phyloP scores from a whole-genome alignment of 1,140 invertebrate genomes.

The Brachionus calyciflorus region DNA sequence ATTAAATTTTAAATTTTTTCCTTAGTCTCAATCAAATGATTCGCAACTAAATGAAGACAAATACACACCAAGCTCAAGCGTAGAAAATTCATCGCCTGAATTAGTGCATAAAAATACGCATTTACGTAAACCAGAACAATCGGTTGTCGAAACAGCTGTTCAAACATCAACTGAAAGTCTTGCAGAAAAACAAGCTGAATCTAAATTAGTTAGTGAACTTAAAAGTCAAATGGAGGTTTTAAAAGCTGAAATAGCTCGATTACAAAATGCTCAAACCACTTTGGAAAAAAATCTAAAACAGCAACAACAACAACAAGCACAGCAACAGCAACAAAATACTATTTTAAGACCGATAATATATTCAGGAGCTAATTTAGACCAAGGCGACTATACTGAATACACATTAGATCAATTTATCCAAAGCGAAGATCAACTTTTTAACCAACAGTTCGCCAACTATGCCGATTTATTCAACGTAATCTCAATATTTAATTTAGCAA shows the following conservation, averaged over 20 bases:
- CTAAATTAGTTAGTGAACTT: background rate
- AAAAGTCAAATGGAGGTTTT: constrained; percentile 16
- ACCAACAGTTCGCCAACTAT: background rate
- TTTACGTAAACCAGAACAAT: no score
- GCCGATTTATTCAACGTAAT: background rate
- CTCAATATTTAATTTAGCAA: no score
- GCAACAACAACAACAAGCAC: background rate
- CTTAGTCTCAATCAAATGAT: constrained; percentile 21
- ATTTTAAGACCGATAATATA: constrained; percentile 16
- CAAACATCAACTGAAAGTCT: background rate
- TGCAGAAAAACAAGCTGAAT: background rate
- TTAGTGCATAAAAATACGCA: background rate
- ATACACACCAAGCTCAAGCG: background rate
- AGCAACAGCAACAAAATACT: constrained; percentile 2
- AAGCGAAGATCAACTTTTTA: background rate
- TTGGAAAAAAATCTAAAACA: constrained; percentile 26
- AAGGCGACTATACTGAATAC: background rate
- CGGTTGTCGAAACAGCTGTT: background rate
- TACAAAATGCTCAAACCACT: constrained; percentile 1
- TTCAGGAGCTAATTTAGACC: background rate
- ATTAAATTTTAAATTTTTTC: background rate
- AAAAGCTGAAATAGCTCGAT: constrained; percentile 9
- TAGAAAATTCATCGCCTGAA: background rate
- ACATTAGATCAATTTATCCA: constrained; percentile 10
- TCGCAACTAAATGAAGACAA: background rate